Evolutionary conservation across 2,113 vertebrate species (phyloP).

Genomic region (Todiramphus chloris): DNA sequence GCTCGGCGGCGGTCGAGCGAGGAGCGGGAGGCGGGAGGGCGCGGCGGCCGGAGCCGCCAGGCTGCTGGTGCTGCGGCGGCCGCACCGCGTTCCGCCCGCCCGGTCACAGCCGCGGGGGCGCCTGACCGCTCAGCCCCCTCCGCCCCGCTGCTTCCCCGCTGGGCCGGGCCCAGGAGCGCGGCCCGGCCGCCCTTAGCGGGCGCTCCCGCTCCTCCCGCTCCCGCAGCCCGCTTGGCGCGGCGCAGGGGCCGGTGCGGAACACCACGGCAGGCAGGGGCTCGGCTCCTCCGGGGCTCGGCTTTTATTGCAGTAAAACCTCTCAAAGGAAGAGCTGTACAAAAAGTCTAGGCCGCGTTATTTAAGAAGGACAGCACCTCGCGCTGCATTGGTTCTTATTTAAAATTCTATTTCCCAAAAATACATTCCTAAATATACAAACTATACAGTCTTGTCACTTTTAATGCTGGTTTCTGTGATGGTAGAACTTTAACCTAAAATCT

Average conservation of each 20-base stretch:
- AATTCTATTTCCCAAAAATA: slow-evolving; percentile 82
- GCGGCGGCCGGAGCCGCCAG: too few species aligned
- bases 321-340: slow-evolving; percentile 80
- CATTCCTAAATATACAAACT: slow-evolving; percentile 88
- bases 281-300: slow-evolving; percentile 47
- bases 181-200: too few species aligned
- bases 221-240: too few species aligned
- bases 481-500: slow-evolving; percentile 66
- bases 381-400: slow-evolving; percentile 77
- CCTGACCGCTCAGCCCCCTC: too few species aligned
- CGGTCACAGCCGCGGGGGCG: too few species aligned
- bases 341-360: slow-evolving; percentile 70
- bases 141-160: too few species aligned
- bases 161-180: too few species aligned
- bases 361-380: slow-evolving; percentile 73
- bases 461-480: slow-evolving; percentile 80
- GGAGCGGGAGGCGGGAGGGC: too few species aligned
- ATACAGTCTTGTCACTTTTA: slow-evolving; percentile 79
- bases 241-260: background rate
- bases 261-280: slow-evolving; percentile 47
- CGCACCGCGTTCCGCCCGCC: too few species aligned
- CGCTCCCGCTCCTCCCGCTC: too few species aligned
- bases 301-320: slow-evolving; percentile 80
- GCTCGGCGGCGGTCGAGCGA: too few species aligned
- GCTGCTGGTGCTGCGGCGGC: too few species aligned